Percentiles rank a stretch among this genome's conserved stretches.
Conservation (phyloP, 1,140 invertebrate genomes). For the Calliopsis andreniformis region DNA sequence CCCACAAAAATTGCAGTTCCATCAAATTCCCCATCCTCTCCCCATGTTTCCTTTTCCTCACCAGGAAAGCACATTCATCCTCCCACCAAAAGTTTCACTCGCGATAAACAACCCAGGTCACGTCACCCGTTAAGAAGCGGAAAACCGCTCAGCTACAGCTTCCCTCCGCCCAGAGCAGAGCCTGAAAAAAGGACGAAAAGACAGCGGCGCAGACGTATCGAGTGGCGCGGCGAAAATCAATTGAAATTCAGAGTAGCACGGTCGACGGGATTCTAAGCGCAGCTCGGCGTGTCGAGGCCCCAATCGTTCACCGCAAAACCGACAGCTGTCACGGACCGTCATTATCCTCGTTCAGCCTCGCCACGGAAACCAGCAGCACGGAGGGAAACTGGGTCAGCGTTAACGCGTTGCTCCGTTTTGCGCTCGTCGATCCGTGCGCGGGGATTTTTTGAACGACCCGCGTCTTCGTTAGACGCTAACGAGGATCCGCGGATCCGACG, state of each 20-base stretch:
- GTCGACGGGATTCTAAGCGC: constrained; percentile 13
- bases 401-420: constrained; percentile 21
- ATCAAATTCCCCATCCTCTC: too few species aligned
- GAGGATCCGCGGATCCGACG: constrained; percentile 20
- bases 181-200: neutral
- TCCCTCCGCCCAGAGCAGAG: neutral
- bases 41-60: too few species aligned
- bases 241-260: constrained; percentile 25
- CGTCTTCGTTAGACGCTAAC: constrained; percentile 48
- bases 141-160: too few species aligned
- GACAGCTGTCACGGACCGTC: constrained; percentile 40
- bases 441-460: neutral
- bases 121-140: too few species aligned
- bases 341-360: constrained; percentile 41
- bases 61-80: too few species aligned
- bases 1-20: too few species aligned
- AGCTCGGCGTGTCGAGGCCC: constrained; percentile 14
- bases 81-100: too few species aligned
- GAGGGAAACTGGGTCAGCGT: constrained; percentile 33
- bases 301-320: constrained; percentile 47
- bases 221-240: neutral
- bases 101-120: too few species aligned
- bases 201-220: neutral
- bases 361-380: constrained; percentile 3
- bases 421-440: neutral